Evolutionary conservation across 30 jellyfish, hydroid and myxozoan species (phyloP).

Genomic region (Euphysa ruthae): DNA sequence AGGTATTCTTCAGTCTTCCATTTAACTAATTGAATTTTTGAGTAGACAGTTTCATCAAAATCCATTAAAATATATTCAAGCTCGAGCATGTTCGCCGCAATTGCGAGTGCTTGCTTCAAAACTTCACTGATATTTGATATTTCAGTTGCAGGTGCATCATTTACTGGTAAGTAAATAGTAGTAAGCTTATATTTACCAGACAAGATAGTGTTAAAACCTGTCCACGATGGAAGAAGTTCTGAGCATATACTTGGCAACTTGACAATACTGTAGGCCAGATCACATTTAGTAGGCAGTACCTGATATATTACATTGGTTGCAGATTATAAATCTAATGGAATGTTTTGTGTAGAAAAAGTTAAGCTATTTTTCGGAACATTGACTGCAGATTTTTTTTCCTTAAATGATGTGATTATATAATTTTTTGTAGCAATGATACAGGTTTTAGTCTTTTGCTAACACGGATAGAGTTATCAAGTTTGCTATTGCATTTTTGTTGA

Average conservation of each 20-base stretch:
- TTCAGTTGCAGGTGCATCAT: too few relatives aligned
- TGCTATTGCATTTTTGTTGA: neutral
- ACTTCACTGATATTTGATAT: too few relatives aligned
- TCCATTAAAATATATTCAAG: too few relatives aligned
- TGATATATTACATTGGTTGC: neutral
- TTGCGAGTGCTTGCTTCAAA: too few relatives aligned
- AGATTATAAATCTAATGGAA: neutral
- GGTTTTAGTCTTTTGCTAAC: neutral
- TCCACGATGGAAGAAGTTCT: too few relatives aligned
- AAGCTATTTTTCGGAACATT: neutral
- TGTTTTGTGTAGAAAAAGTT: too few relatives aligned
- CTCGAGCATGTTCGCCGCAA: too few relatives aligned
- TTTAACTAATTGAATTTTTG: slow-evolving; percentile 1
- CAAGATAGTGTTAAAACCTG: too few relatives aligned
- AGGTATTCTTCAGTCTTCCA: slow-evolving; percentile 1
- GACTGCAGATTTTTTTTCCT: slow-evolving; percentile 16
- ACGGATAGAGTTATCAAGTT: neutral
- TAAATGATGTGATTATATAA: slow-evolving; percentile 11
- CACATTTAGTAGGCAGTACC: neutral
- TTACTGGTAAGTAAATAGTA: too few relatives aligned
- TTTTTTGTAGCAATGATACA: slow-evolving; percentile 19
- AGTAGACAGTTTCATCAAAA: slow-evolving; percentile 10
- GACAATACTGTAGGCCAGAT: neutral
- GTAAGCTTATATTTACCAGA: too few relatives aligned
- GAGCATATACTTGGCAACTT: neutral